Evolutionary conservation across 2,888 invertebrate species (phyloP), one percentile per base, ranked within the genome.

Genomic region (Griposia aprilina): DNA sequence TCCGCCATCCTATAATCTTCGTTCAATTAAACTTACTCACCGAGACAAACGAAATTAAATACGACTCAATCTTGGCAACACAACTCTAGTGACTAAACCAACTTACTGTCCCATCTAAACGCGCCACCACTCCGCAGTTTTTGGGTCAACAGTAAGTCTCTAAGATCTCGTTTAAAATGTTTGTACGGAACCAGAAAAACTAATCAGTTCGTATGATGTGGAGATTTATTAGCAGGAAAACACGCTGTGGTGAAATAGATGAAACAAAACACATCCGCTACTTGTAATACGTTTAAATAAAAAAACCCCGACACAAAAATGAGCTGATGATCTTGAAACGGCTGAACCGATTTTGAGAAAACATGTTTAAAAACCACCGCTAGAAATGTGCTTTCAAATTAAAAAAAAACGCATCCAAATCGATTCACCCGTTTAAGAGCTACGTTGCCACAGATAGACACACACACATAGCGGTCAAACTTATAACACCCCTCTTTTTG

Each of bases 141-240:
- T 83, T 90, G 73, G 92, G 91, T 91, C 91, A 92, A 88, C 85
- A 90, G 72, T 74, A 76, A 59, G 62, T 36, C 36, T 76, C 63
- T 71, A 72, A 66, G 83, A 78, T 84, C 83, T 87, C 85, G 82
- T 88, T 89, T 86, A 88, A 88, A 89, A 87, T 88, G 80, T 85
- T 87, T 87, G 82, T 78, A 60, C 48, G 69, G 63, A 59, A 63
- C 62, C 66, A 74, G 76, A 74, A 78, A 85, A 80, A 83, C 74
- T 81, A 87, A 88, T 86, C 82, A 87, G 45, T 76, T 62, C 55
- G 50, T 60, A 11, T 48, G 15, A 17, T 36, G 67, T 26, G 41
- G 50, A n/a, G 63, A 67, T 72, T 76, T 82, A 45, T 52, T 65
- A 50, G n/a, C 30, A 50, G 2, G 15, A 10, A 50, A n/a, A 55